phyloP scores from a whole-genome alignment of 2,113 vertebrate species.

The Callorhinus ursinus region DNA sequence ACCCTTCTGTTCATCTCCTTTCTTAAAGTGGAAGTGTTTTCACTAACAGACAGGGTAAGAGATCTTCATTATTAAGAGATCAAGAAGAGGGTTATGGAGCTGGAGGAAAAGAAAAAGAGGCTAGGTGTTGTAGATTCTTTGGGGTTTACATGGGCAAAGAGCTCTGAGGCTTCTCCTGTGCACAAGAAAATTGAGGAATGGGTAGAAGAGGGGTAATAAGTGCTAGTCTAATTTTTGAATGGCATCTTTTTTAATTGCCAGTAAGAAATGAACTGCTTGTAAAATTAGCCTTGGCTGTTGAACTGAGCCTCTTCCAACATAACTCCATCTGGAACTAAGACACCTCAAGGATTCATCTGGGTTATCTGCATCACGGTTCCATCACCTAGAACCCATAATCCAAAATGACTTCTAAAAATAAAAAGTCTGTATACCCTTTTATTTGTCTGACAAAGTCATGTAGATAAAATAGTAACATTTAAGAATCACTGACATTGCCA shows the following conservation, averaged over 20 bases:
- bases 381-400: not conserved
- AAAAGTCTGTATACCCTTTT: not conserved
- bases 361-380: not conserved
- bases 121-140: too few relatives aligned
- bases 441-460: not conserved
- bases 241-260: not conserved
- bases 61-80: not conserved
- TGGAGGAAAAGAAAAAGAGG: not conserved
- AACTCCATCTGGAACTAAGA: not conserved
- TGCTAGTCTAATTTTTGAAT: not conserved
- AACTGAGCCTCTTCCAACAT: not conserved
- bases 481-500: not conserved
- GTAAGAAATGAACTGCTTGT: constrained; percentile 3
- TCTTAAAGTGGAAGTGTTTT: not conserved
- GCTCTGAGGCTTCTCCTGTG: not conserved
- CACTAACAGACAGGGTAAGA: not conserved
- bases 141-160: not conserved
- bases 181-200: not conserved
- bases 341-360: not conserved
- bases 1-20: not conserved
- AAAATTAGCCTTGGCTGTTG: not conserved
- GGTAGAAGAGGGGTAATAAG: not conserved
- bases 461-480: not conserved
- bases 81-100: not conserved
- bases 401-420: not conserved